These are phyloP conservation scores for Cynopterus brachyotis DNA, from an alignment of 2,113 vertebrate species.

Conservation along the genomic window DNA sequence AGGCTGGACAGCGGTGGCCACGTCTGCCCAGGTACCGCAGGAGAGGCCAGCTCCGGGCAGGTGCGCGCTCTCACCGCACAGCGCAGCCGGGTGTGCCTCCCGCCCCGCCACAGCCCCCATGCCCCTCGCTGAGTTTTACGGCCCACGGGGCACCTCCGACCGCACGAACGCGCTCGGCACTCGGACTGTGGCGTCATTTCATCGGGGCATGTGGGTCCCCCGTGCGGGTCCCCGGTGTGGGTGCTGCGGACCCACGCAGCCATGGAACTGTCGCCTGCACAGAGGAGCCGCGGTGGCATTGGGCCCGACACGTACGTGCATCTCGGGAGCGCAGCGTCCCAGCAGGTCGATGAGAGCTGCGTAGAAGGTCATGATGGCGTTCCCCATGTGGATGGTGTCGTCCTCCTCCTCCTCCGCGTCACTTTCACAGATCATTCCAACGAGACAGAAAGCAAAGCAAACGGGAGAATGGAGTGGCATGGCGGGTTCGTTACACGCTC, in stretches of 20 bases:
- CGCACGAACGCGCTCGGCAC: background rate
- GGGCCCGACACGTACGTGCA: slow-evolving; percentile 90
- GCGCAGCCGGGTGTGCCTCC: too few species aligned
- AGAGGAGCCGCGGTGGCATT: background rate
- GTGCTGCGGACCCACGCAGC: too few species aligned
- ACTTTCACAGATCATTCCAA: slow-evolving; percentile 73
- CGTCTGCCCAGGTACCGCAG: background rate
- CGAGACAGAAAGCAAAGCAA: slow-evolving; percentile 58
- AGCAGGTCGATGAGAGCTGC: slow-evolving; percentile 95
- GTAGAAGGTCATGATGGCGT: slow-evolving; percentile 98
- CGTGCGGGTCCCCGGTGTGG: background rate
- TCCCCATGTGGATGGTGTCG: slow-evolving; percentile 97
- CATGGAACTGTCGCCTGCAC: fast-evolving
- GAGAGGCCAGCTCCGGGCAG: too few species aligned
- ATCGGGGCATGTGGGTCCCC: background rate
- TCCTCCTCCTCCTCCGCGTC: slow-evolving; percentile 92
- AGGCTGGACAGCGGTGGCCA: fast-evolving
- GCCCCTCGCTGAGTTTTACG: slow-evolving; percentile 9
- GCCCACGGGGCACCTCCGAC: background rate
- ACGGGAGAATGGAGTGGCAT: background rate
- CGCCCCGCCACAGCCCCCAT: too few species aligned
- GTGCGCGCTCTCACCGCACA: too few species aligned
- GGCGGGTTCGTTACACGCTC: background rate
- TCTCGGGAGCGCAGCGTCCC: slow-evolving; percentile 96
- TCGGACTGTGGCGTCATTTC: background rate